A percentile compares a stretch with the other conserved stretches of the same genome.
Evolutionary conservation across 2,113 vertebrate species (phyloP).

Genomic region (Actinemys pallida): DNA sequence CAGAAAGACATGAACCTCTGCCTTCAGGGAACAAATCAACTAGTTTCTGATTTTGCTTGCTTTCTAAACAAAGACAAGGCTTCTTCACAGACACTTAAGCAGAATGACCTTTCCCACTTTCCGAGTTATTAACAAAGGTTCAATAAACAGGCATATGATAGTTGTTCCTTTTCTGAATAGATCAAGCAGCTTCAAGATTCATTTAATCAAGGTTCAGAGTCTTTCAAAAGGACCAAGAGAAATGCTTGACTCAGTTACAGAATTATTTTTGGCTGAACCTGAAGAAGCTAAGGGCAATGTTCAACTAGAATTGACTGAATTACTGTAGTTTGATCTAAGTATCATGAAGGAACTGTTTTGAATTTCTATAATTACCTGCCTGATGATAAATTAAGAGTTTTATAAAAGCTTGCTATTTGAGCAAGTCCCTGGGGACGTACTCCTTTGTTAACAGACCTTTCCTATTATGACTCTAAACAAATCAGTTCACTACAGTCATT

Average conservation of each 20-base stretch:
- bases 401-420: neutral
- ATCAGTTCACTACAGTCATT: fast-evolving
- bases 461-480: neutral
- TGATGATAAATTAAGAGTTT: neutral
- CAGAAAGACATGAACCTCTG: neutral
- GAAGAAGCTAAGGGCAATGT: fast-evolving
- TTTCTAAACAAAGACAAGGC: neutral
- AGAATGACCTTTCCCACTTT: neutral
- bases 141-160: neutral
- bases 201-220: neutral
- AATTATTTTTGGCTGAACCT: neutral
- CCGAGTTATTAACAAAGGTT: neutral
- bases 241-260: neutral
- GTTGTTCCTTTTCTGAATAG: neutral
- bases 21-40: neutral
- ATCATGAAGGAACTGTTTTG: neutral
- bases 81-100: neutral
- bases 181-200: neutral
- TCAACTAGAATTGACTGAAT: neutral
- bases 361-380: neutral
- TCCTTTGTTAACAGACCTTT: neutral
- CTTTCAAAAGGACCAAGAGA: neutral
- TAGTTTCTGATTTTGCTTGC: neutral
- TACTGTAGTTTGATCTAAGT: fast-evolving
- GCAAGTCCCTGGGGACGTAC: neutral